A percentile compares a stretch with the other conserved stretches of the same genome.
Conservation (phyloP, 1,140 invertebrate species). For the Ostrea edulis region DNA sequence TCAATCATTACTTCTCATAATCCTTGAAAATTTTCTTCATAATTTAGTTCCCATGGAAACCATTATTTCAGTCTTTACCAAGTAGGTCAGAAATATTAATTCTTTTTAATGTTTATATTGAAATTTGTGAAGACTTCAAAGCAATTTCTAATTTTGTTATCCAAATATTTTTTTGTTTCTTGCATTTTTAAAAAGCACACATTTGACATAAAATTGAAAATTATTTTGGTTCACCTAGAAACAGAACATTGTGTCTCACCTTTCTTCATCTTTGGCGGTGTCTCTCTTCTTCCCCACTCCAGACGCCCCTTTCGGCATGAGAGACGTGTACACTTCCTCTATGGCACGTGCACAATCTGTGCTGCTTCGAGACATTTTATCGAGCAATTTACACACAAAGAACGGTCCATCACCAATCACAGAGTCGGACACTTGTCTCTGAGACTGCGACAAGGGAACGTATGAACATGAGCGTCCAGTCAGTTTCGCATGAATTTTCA, state of each 20-base stretch:
- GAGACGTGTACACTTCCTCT: slow-evolving; percentile 61
- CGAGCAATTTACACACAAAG: slow-evolving; percentile 88
- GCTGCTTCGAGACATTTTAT: slow-evolving; percentile 71
- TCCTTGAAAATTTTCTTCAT: too few species aligned
- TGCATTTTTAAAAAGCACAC: too few species aligned
- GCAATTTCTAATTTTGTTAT: too few species aligned
- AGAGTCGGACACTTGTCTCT: slow-evolving; percentile 38
- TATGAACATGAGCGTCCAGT: slow-evolving; percentile 88
- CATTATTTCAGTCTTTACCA: too few species aligned
- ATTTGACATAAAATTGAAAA: too few species aligned
- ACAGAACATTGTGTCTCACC: slow-evolving; percentile 41
- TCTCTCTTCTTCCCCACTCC: slow-evolving; percentile 47
- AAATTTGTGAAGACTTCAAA: too few species aligned
- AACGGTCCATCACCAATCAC: slow-evolving; percentile 90
- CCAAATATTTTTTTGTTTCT: too few species aligned
- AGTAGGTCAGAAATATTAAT: too few species aligned
- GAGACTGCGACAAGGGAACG: slow-evolving; percentile 68
- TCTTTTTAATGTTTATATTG: too few species aligned
- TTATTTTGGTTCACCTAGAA: neutral
- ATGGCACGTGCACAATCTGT: slow-evolving; percentile 84
- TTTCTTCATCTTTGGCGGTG: slow-evolving; percentile 60
- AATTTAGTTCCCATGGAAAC: too few species aligned
- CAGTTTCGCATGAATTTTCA: slow-evolving; percentile 95
- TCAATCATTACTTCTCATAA: too few species aligned
- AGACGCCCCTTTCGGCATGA: slow-evolving; percentile 59